A percentile compares a stretch with the other conserved stretches of the same genome.
These are phyloP conservation scores for Cygnus buccinator DNA, from an alignment of 2,113 vertebrate genomes.

Conservation along the genomic window DNA sequence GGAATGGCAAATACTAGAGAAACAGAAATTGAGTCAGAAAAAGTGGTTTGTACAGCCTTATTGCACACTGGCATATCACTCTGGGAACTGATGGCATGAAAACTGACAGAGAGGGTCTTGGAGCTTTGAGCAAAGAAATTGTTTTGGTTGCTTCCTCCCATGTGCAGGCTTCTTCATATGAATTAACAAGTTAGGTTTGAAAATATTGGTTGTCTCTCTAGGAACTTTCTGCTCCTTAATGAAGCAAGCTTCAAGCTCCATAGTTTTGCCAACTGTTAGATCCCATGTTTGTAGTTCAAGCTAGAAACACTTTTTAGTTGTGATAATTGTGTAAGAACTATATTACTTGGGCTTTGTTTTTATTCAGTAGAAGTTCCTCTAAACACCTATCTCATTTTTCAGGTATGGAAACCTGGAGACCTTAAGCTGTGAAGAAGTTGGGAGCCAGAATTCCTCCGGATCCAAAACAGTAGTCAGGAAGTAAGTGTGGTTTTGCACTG, in stretches of 20 bases:
- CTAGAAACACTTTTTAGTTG: neutral
- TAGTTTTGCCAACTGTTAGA: neutral
- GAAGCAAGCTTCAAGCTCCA: neutral
- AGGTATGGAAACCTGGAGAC: constrained; percentile 86
- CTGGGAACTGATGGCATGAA: neutral
- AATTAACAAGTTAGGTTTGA: neutral
- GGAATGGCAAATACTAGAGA: neutral
- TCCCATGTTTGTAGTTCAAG: neutral
- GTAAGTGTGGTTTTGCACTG: constrained; percentile 76
- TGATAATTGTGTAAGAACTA: neutral
- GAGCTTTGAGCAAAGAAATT: neutral
- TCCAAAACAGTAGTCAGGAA: constrained; percentile 82
- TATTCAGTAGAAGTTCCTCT: neutral
- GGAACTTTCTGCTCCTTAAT: neutral
- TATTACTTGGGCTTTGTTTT: neutral
- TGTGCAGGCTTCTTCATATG: neutral
- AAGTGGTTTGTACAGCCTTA: neutral
- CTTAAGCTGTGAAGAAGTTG: constrained; percentile 69
- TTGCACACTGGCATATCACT: neutral
- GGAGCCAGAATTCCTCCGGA: constrained; percentile 71
- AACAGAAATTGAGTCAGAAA: neutral
- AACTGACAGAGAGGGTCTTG: neutral
- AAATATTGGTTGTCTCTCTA: neutral
- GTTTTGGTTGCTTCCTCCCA: neutral
- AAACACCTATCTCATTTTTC: constrained; percentile 16